Base-by-base conservation (phyloP, 2,888 invertebrate species). In the Pelosia muscerda region DNA sequence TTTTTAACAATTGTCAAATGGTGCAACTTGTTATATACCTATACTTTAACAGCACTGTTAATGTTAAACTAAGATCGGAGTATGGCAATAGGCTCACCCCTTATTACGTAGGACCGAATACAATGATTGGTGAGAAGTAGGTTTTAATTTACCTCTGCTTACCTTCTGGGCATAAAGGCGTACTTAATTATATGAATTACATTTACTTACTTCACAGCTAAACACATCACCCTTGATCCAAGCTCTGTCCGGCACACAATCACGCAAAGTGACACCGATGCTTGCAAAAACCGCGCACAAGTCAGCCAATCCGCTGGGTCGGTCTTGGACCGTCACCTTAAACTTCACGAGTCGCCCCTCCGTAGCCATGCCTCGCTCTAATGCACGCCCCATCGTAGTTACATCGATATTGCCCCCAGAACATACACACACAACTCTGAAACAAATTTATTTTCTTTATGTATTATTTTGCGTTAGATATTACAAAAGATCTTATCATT, bases 401-500 rank as follows among this genome's bases (percentile, higher is more conserved):
- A 98, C 97, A 87, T 98, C 98, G 71, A 99, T 98, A 91, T 98
- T 99, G 64, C 98, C 98, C 1, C 98, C 98, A 84, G 97, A 97
- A 2, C 98, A 88, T 28, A 97, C 95, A 62, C 97, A 94, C 1
- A 98, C 98, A 49, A 98, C 97, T 85, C 98, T 98, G 63, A 31
- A 63, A 63, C 6, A 31, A 54, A 26, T n/a, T n/a, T n/a, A n/a
- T n/a, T n/a, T n/a, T n/a, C n/a, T n/a, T n/a, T n/a, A n/a, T n/a
- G n/a, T n/a, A n/a, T n/a, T n/a, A n/a, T n/a, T n/a, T n/a, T n/a
- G n/a, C n/a, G n/a, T n/a, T n/a, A n/a, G n/a, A n/a, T n/a, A n/a
- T n/a, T n/a, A n/a, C n/a, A n/a, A n/a, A n/a, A n/a, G n/a, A n/a
- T n/a, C n/a, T n/a, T n/a, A n/a, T n/a, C n/a, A n/a, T n/a, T n/a